Conservation (phyloP, 2,888 invertebrate species). For the Liopterus haemorrhoidalis region DNA sequence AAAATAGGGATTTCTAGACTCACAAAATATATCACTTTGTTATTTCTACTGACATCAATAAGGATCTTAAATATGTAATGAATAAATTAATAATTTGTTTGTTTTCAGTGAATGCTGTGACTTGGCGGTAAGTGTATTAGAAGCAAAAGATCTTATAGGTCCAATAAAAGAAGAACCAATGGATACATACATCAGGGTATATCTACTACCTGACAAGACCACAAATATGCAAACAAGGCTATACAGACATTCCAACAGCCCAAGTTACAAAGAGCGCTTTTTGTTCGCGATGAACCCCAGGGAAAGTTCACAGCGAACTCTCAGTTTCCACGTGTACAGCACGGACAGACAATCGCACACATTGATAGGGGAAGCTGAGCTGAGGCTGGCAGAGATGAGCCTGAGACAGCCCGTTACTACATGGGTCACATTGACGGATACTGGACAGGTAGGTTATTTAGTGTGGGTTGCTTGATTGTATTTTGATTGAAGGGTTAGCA, state of each 20-base stretch:
- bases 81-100: slow-evolving; percentile 16
- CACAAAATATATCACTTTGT: neutral
- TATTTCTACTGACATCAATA: slow-evolving; percentile 14
- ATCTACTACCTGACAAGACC: slow-evolving; percentile 64
- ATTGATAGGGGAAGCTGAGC: slow-evolving; percentile 61
- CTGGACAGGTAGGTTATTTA: slow-evolving; percentile 53
- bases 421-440: slow-evolving; percentile 72
- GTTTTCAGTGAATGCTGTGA: slow-evolving; percentile 46
- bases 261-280: slow-evolving; percentile 73
- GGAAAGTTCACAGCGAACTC: slow-evolving; percentile 53
- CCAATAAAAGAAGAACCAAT: slow-evolving; percentile 55
- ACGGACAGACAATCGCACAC: slow-evolving; percentile 59
- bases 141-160: slow-evolving; percentile 66
- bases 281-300: slow-evolving; percentile 57
- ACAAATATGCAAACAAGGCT: slow-evolving; percentile 65
- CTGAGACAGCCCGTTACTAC: slow-evolving; percentile 64
- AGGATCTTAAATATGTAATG: slow-evolving; percentile 9
- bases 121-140: slow-evolving; percentile 66
- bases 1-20: neutral
- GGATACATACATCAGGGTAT: slow-evolving; percentile 71
- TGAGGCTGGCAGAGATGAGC: slow-evolving; percentile 59
- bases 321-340: slow-evolving; percentile 65
- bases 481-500: too few species aligned
- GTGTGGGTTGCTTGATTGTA: neutral
- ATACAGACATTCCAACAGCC: slow-evolving; percentile 61